These are phyloP conservation scores for Enteromius mattozi DNA, from an alignment of 2,797 vertebrate species.

Conservation along the genomic window DNA sequence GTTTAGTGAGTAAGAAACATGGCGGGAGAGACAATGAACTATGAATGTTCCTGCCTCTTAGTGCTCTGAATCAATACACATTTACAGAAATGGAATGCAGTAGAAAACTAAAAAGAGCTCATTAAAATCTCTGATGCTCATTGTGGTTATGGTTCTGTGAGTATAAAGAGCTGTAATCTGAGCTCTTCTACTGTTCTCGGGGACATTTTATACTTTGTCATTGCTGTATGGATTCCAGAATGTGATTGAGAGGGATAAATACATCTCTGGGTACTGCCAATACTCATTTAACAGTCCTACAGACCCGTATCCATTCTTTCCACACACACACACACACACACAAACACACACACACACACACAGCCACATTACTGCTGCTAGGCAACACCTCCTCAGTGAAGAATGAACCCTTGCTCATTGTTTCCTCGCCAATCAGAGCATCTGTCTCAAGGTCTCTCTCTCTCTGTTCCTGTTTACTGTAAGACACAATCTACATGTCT, in stretches of 20 bases:
- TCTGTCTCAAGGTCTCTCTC: constrained; percentile 56
- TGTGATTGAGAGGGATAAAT: constrained; percentile 14
- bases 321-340: constrained; percentile 19
- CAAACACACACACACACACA: constrained; percentile 6
- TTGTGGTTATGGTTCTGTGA: constrained; percentile 10
- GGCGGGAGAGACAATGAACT: constrained; percentile 28
- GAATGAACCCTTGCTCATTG: constrained; percentile 47
- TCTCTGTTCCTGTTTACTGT: constrained; percentile 40
- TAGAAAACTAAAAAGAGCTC: constrained; percentile 43
- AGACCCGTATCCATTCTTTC: constrained; percentile 31
- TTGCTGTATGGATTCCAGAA: not conserved
- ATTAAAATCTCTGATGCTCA: constrained; percentile 42
- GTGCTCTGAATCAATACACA: constrained; percentile 48
- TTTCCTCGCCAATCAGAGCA: constrained; percentile 45
- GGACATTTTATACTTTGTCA: not conserved
- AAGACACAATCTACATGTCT: constrained; percentile 27
- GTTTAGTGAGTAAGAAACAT: not conserved
- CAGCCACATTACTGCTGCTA: constrained; percentile 50
- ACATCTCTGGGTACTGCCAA: not conserved
- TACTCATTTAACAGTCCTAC: constrained; percentile 13
- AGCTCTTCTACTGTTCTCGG: not conserved
- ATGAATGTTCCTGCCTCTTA: constrained; percentile 26
- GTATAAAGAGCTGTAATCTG: not conserved
- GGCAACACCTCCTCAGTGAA: constrained; percentile 54
- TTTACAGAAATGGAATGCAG: constrained; percentile 44